Base-by-base conservation (phyloP, 2,797 vertebrate species). In the Siniperca scherzeri region DNA sequence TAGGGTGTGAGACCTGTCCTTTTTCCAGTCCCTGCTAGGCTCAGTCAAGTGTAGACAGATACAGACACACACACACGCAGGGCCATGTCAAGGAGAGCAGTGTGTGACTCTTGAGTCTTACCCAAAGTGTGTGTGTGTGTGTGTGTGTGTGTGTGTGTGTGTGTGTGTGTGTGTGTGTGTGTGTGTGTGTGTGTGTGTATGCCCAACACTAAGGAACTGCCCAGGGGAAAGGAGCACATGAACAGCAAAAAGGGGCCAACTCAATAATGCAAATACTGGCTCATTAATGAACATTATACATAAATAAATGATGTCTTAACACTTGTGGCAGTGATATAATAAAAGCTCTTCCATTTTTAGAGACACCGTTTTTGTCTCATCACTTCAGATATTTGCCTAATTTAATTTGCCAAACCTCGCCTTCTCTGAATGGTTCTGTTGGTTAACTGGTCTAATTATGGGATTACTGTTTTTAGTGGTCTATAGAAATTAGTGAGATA, bases 221-320 rank as follows among this genome's bases (percentile, higher is more conserved):
- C 75, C 68, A 82, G 74, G 83, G 83, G 87, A 82, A 82, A 88
- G 59, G 80, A 71, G 88, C 80, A 87, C 81, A 87, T 82, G 86
- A 89, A 75, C 74, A 85, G 83, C 21, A 48, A 89, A 89, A 88
- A 85, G 84, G 82, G 84, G 74, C 75, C 74, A 90, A 85, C 87
- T 93, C 84, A 92, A 92, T 93, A 94, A 94, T 92, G 92, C 90
- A 93, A 91, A 93, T 85, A 90, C 81, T 77, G 77, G 73, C 82
- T 92, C 80, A 91, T 93, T 94, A 92, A 92, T 91, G 88, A 91
- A 86, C 83, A 83, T 84, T 81, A 87, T 86, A 86, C 80, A 91
- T 85, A 89, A 80, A 91, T 92, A 65, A 90, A 90, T 90, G 83
- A 93, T 88, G 84, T 76, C 59, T 80, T 70, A 85, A 84, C 67